Evolutionary conservation across 2,888 invertebrate species (phyloP), one percentile per base, ranked within the genome.

Genomic region (Drosophila yooni): DNA sequence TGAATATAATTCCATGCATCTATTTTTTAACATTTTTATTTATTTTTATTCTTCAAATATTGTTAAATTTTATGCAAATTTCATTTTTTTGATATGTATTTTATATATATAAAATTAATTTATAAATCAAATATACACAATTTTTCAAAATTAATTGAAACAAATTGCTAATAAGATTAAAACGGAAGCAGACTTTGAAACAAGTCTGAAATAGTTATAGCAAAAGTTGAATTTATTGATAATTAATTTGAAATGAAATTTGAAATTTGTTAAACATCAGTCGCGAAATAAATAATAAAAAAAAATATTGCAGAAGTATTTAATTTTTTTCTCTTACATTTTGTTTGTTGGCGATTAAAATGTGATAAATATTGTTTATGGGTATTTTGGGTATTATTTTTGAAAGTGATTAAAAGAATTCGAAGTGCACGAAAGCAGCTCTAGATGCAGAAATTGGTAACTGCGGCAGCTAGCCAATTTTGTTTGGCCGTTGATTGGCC

Each of bases 401-500:
- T 8, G 3, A n/a, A 21, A 43, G 27, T 50, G 15, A 1, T 50
- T 27, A 11, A 33, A 11, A 11, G 34, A 36, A 51, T 63, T 51
- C 8, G 8, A 10, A 27, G 8, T 2, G 15, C 31, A 38, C 50
- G 56, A 13, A 38, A n/a, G 4, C 80, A 79, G 64, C 80, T 48
- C 76, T 71, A 51, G 15, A 8, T 56, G 6, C 3, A n/a, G 4
- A 27, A 33, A 56, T 58, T 50, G 43, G 43, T 63, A 63, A 33
- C 8, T 57, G 43, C 56, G 70, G 51, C 64, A 80, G 46, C 43
- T 59, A 59, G 40, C 62, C 69, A 80, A 74, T 69, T 68, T 69
- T 76, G 79, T 36, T 79, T 74, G 72, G 58, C 71, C 70, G 85
- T 76, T 88, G 85, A 86, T 89, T 89, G 83, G 86, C 60, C 74